phyloP scores from a whole-genome alignment of 2,113 vertebrate species.

The Chaenogobius annularis region DNA sequence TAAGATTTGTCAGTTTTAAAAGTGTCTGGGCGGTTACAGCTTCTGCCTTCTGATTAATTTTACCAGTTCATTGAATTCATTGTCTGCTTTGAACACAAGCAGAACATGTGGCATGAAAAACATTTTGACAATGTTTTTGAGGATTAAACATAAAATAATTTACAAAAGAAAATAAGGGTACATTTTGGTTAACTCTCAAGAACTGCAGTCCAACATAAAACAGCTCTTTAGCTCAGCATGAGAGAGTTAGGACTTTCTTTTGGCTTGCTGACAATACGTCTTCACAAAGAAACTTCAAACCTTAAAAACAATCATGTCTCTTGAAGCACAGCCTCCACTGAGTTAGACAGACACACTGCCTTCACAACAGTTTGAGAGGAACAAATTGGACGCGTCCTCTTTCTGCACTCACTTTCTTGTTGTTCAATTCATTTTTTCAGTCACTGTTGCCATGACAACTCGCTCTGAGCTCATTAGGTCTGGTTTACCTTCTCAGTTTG shows the following conservation, averaged over 20 bases:
- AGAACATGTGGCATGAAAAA: neutral
- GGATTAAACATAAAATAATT: neutral
- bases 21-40: neutral
- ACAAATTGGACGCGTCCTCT: conserved; percentile 45
- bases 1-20: neutral
- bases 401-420: conserved; percentile 30
- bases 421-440: conserved; percentile 41
- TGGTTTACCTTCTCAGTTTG: conserved; percentile 38
- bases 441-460: conserved; percentile 73
- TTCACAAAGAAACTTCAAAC: conserved; percentile 4
- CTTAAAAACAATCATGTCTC: neutral
- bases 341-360: conserved; percentile 5
- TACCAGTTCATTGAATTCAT: neutral
- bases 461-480: conserved; percentile 41
- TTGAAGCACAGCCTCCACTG: neutral
- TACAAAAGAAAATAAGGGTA: neutral
- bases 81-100: neutral
- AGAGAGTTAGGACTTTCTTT: conserved; percentile 47
- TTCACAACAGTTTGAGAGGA: conserved; percentile 32
- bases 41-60: neutral
- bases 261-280: conserved; percentile 22
- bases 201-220: conserved; percentile 24
- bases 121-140: neutral
- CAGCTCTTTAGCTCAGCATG: conserved; percentile 34
- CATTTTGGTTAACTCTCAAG: neutral